phyloP scores from a whole-genome alignment of 2,888 invertebrate species.

The Erpobdella octoculata region DNA sequence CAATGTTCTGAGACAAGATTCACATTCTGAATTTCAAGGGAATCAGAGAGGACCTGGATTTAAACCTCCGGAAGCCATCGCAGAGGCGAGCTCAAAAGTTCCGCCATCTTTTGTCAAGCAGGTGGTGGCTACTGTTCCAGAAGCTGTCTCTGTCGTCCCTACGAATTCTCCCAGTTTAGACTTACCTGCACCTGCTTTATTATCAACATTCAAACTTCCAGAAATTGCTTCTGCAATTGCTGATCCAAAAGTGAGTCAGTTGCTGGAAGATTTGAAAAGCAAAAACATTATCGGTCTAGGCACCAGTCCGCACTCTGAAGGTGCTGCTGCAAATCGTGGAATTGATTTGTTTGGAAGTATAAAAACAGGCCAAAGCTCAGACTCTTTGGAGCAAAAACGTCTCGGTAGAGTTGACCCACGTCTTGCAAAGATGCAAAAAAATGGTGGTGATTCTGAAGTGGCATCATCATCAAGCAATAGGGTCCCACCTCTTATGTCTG shows the following conservation, averaged over 20 bases:
- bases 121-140: not conserved
- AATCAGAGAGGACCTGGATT: not conserved
- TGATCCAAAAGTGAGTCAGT: slow-evolving; percentile 22
- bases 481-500: too few relatives aligned
- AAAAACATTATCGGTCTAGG: slow-evolving; percentile 26
- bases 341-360: not conserved
- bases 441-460: not conserved
- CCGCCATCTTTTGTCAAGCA: too few relatives aligned
- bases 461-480: too few relatives aligned
- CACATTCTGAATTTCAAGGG: too few relatives aligned
- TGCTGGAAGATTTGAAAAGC: slow-evolving; percentile 25
- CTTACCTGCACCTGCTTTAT: too few relatives aligned
- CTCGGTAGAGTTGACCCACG: not conserved
- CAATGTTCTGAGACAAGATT: too few relatives aligned
- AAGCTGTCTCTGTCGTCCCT: not conserved
- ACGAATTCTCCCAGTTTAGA: not conserved
- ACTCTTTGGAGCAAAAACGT: not conserved
- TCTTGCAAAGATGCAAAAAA: not conserved
- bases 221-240: slow-evolving; percentile 19
- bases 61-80: not conserved
- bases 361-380: not conserved
- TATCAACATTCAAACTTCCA: not conserved
- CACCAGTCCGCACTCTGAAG: not conserved
- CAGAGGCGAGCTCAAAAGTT: too few relatives aligned
- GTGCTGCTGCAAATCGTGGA: not conserved